Percentiles rank a stretch among this genome's conserved stretches.
These are phyloP conservation scores for Propithecus coquereli DNA, from an alignment of 2,113 vertebrate genomes.

Conservation along the genomic window DNA sequence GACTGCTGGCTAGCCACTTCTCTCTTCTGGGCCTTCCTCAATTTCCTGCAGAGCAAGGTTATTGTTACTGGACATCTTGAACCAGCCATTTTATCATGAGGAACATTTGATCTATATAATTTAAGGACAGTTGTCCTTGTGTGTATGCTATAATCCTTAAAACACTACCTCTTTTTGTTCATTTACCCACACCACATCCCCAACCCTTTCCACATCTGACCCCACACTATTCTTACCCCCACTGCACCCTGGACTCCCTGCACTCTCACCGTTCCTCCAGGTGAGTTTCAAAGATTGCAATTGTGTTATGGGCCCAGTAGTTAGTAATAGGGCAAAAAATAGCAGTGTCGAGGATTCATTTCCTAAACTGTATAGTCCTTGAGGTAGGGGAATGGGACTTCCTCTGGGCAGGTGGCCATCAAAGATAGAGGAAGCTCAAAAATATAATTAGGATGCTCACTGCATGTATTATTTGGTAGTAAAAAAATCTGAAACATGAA, in stretches of 20 bases:
- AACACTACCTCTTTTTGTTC: neutral
- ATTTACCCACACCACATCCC: neutral
- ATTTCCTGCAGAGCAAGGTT: neutral
- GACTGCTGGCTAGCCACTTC: neutral
- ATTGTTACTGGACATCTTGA: neutral
- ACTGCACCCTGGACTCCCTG: accelerated
- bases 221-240: accelerated
- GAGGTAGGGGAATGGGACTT: neutral
- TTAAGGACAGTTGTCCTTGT: neutral
- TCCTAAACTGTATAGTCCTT: neutral
- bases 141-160: neutral
- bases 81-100: neutral
- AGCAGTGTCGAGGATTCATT: neutral
- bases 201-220: neutral
- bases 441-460: neutral
- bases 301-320: neutral
- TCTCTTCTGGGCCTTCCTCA: neutral
- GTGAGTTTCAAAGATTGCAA: neutral
- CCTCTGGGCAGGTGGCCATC: neutral
- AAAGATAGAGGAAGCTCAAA: neutral
- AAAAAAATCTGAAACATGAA: neutral
- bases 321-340: neutral
- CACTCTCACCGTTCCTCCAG: accelerated
- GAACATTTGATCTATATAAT: neutral
- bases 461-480: neutral